Percentiles rank a stretch among this genome's conserved stretches.
phyloP scores from a whole-genome alignment of 1,140 invertebrate species.

The Drosophila sp. region DNA sequence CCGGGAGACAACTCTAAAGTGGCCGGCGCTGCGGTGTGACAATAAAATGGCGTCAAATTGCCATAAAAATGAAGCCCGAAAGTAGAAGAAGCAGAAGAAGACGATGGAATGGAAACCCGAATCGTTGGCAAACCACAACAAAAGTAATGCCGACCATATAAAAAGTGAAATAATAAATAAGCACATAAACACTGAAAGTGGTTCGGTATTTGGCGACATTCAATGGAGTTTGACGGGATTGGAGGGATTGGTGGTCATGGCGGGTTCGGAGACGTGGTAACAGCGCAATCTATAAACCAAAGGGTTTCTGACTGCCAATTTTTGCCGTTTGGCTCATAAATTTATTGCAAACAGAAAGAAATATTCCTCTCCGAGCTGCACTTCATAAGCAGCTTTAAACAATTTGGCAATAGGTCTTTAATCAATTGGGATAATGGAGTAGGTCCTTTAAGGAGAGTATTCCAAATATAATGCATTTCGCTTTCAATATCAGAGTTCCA shows the following conservation, averaged over 20 bases:
- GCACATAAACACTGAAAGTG: constrained; percentile 54
- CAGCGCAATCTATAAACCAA: constrained; percentile 22
- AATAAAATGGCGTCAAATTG: constrained; percentile 80
- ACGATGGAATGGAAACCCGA: constrained; percentile 18
- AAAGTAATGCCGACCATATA: constrained; percentile 55
- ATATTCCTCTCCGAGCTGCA: constrained; percentile 1
- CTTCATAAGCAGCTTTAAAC: constrained; percentile 38
- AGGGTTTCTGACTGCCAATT: constrained; percentile 38
- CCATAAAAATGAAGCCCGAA: constrained; percentile 64
- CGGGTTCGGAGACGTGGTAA: neutral
- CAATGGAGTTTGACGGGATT: neutral
- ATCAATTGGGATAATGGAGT: neutral
- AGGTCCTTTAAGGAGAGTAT: neutral
- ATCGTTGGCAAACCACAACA: constrained; percentile 46
- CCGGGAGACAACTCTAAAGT: constrained; percentile 78
- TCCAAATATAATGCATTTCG: no score
- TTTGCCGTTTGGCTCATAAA: constrained; percentile 37
- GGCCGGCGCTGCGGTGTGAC: constrained; percentile 70
- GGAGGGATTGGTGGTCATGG: neutral
- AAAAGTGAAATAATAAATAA: constrained; percentile 79
- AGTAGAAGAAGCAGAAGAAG: constrained; percentile 20
- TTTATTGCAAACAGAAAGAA: constrained; percentile 15
- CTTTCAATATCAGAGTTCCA: no score
- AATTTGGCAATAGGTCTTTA: constrained; percentile 12
- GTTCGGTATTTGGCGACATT: constrained; percentile 9